Evolutionary conservation across 53 echinoderm and acorn worm species (phyloP), one percentile per base, ranked within the genome.

Genomic region (Echinarachnius parma): DNA sequence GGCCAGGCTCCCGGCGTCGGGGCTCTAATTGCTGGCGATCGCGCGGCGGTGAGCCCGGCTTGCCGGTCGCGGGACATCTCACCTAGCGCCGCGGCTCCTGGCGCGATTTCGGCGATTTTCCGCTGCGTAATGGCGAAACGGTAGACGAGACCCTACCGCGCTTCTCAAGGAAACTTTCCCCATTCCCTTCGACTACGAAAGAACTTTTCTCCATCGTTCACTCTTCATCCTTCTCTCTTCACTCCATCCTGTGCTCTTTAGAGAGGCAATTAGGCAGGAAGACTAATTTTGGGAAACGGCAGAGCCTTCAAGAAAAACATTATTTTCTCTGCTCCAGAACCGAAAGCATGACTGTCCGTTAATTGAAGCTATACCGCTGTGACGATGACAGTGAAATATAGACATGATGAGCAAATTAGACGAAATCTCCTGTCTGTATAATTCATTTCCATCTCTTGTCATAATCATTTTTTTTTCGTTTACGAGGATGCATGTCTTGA

Each of bases 81-180:
- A 52, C 29, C 53, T 8, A 10, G 34, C 35, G 14, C 70, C 70
- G 29, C 5, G 70, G 19, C 14, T 69, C 70, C 70, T 23, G 37
- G 70, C 52, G 53, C 25, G 70, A 32, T 69, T 69, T 53, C 53
- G 33, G 11, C 54, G 33, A 53, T 53, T 69, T 47, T 47, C 16
- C 22, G 14, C 53, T 34, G 34, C 70, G 21, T 69, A 35, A 69
- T 69, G 70, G 53, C 52, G 53, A 53, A 69, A 69, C 16, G 70
- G 70, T 69, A 69, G 70, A 69, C 70, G 70, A n/a, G 70, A 52
- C 70, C 70, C 70, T 35, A 21, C 70, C 53, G 70, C 11, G 70
- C 33, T 8, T 69, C 70, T 69, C 70, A 69, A 53, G 70, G 70
- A 33, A 50, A 10, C 20, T n/a, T n/a, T n/a, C n/a, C n/a, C n/a